Evolutionary conservation across 2,797 vertebrate species (phyloP), one percentile per base, ranked within the genome.

Genomic region (Antennarius maculatus): DNA sequence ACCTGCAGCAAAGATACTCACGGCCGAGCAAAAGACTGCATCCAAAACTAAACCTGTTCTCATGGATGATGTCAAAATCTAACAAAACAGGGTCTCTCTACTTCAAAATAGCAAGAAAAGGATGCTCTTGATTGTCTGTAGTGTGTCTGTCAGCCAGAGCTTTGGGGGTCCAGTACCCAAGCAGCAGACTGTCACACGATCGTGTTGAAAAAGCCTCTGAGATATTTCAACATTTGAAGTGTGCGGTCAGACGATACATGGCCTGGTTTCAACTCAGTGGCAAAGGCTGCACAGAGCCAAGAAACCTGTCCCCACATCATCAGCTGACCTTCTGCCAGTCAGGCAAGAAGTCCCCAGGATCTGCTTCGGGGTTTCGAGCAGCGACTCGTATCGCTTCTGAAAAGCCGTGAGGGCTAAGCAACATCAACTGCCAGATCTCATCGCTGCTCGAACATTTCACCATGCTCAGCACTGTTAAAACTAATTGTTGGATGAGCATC

Each of bases 401-500:
- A 63, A 64, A 68, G 58, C 63, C 16, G 54, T 48, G 53, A 60
- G 59, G 45, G 54, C 75, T 76, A 23, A 50, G 46, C 67, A 27
- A 51, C 49, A 42, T 60, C 61, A 60, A 42, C 66, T 56, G 64
- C 75, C 43, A 60, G 67, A 71, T 80, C 66, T 67, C 71, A 62
- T 59, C 27, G 37, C 79, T 81, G 74, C 82, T 68, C 56, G 13
- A 71, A 83, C 54, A 53, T 86, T 71, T 55, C 65, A 23, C 23
- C 23, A 83, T 83, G 84, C 60, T 91, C 82, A 64, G 71, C 80
- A 69, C 80, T 71, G 85, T 86, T 77, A 50, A 63, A 71, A 91
- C 91, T 92, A 93, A 95, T 93, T 89, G 86, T 77, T 85, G 87
- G 52, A 72, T 64, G 73, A 66, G 78, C 81, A 70, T 86, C 84